Evolutionary conservation across 2,888 invertebrate species (phyloP), one percentile per base, ranked within the genome.

Genomic region (Mythimna loreyi): DNA sequence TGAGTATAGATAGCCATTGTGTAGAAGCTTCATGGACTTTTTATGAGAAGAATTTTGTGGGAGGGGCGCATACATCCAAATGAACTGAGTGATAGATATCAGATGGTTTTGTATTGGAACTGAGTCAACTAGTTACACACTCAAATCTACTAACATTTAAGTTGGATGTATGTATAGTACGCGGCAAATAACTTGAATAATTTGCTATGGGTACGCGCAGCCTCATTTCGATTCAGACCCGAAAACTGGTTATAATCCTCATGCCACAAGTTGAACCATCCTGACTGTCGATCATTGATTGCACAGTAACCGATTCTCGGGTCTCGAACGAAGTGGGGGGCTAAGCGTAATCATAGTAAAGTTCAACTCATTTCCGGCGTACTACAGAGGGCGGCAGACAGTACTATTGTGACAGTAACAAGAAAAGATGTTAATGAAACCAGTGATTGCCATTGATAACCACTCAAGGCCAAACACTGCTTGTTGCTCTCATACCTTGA

Each of bases 1-100:
- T 74, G 78, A 82, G 69, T 78, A 77, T 79, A 75, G 61, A 68
- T 78, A 75, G 71, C 78, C 66, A 67, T 75, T 78, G 71, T 65
- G 67, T 76, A 76, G 67, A 81, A 72, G 67, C 70, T 82, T 78
- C 65, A 69, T 78, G 76, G 70, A 65, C 64, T 78, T 75, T 68
- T 58, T 50, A 33, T 59, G 53, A 64, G 16, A 45, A 11, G 28
- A 49, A 33, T 52, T 36, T 21, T 62, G 21, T 58, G 3, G 3
- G 11, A 53, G 23, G 3, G 8, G 25, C 2, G 56, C 55, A 7
- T 70, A 63, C 52, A 74, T 71, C 77, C 63, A 76, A 75, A 55
- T 25, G 40, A 60, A 75, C 36, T 56, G 36, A 40, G 60, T 6
- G 9, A n/a, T 28, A 25, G 11, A 21, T 36, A n/a, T 49, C 8